Base-by-base conservation (phyloP, 2,888 invertebrate genomes). In the Plusia festucae region DNA sequence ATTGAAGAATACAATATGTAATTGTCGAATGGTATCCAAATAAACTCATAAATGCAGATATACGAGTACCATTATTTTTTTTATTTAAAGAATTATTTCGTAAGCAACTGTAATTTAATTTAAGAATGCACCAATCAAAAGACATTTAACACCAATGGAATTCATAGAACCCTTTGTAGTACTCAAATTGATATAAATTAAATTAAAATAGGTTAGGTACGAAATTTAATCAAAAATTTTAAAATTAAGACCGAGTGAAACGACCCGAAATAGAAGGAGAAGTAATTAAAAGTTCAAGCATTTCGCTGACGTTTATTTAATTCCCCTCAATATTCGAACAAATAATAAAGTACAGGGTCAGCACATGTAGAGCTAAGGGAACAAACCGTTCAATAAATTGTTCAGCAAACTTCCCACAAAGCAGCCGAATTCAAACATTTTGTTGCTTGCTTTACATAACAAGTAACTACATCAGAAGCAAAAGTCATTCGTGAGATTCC, bases 401-500 rank as follows among this genome's bases (percentile, higher is more conserved):
- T 84, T 83, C 75, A 22, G 76, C 79, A 68, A 85, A 86, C 78
- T 86, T 84, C 58, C 72, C 73, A 78, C 79, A 83, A 78, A 82
- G 75, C 82, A 77, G 74, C 73, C 73, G 69, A 75, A 83, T 82
- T 73, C 65, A 73, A 78, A 78, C 62, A 82, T 82, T 86, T 79
- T 52, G 80, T 80, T 79, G 76, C 82, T 78, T 79, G 76, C 72
- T 83, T 80, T 82, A 81, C 79, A 78, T 83, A 87, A 83, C 81
- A 81, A 86, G 84, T 88, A 88, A 87, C 89, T 89, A 87, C 83
- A 87, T 82, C 71, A 80, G 79, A 75, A 86, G 88, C 88, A 86
- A 89, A 88, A 88, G 89, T 90, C 88, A 91, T 90, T 90, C 85
- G 79, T 82, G 85, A 87, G 90, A 93, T 92, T 90, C 87, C 90